phyloP scores from a whole-genome alignment of 2,113 vertebrate species.

The human region DNA sequence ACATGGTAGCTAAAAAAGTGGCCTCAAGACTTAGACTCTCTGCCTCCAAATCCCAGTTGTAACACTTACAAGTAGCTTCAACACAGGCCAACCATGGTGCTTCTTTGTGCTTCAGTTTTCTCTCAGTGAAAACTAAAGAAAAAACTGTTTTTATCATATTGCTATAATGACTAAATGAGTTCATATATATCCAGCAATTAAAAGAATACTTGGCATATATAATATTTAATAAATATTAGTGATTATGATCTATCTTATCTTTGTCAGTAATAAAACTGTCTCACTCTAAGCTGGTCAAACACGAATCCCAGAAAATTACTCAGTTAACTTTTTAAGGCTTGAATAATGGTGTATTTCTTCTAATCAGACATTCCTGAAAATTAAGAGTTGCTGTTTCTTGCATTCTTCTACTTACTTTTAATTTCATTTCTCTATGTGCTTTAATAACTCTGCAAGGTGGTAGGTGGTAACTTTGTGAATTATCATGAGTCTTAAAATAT shows the following conservation, averaged over 20 bases:
- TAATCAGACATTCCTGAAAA: background rate
- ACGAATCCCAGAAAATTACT: background rate
- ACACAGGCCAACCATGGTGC: rapidly evolving
- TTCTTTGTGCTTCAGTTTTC: background rate
- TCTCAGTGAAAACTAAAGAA: background rate
- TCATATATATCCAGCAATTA: background rate
- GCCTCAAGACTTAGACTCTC: background rate
- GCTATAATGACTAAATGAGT: background rate
- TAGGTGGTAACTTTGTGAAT: background rate
- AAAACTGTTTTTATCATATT: background rate
- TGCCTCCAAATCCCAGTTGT: background rate
- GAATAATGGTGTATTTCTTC: background rate
- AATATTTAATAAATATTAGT: background rate
- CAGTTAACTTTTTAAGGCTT: background rate
- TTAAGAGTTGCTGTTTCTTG: background rate
- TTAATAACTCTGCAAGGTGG: background rate
- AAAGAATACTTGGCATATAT: background rate
- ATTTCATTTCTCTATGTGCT: background rate
- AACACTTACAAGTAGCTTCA: background rate
- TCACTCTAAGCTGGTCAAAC: background rate
- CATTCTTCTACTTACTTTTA: background rate
- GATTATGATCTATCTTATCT: background rate
- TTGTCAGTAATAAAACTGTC: background rate
- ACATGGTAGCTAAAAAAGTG: background rate
- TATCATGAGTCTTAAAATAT: background rate